Percentiles rank a stretch among this genome's conserved stretches.
Conservation (phyloP, 2,888 invertebrate species). For the Leucozona laternaria region DNA sequence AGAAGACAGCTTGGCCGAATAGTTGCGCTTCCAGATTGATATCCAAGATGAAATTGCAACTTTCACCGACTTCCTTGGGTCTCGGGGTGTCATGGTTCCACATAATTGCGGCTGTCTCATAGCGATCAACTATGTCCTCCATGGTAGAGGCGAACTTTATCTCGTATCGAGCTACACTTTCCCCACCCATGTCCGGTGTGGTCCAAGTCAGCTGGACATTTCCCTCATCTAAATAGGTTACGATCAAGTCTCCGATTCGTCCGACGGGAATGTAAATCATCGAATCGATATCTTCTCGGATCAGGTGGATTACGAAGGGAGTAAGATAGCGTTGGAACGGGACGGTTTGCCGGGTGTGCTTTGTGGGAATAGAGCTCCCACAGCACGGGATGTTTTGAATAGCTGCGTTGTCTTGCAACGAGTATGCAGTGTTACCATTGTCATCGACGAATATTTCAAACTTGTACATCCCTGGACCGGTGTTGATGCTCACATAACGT, state of each 20-base stretch:
- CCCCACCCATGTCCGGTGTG: constrained; percentile 86
- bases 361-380: constrained; percentile 84
- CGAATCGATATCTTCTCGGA: constrained; percentile 81
- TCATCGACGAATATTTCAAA: constrained; percentile 85
- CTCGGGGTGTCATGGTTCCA: constrained; percentile 84
- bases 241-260: constrained; percentile 85
- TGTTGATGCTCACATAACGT: constrained; percentile 85
- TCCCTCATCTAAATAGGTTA: constrained; percentile 84
- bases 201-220: constrained; percentile 86
- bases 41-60: constrained; percentile 82
- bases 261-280: constrained; percentile 77
- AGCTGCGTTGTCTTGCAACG: constrained; percentile 51
- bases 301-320: constrained; percentile 84
- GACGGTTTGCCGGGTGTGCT: constrained; percentile 83
- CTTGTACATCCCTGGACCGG: constrained; percentile 84
- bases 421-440: constrained; percentile 85
- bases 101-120: constrained; percentile 82
- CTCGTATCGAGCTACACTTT: constrained; percentile 85
- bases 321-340: constrained; percentile 85
- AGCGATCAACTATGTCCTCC: constrained; percentile 84
- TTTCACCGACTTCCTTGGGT: constrained; percentile 85
- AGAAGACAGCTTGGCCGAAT: constrained; percentile 84
- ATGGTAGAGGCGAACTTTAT: constrained; percentile 84
- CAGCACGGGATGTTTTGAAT: constrained; percentile 83
- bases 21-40: constrained; percentile 84